Evolutionary conservation across 2,888 invertebrate species (phyloP).

Genomic region (Teleogryllus oceanicus): DNA sequence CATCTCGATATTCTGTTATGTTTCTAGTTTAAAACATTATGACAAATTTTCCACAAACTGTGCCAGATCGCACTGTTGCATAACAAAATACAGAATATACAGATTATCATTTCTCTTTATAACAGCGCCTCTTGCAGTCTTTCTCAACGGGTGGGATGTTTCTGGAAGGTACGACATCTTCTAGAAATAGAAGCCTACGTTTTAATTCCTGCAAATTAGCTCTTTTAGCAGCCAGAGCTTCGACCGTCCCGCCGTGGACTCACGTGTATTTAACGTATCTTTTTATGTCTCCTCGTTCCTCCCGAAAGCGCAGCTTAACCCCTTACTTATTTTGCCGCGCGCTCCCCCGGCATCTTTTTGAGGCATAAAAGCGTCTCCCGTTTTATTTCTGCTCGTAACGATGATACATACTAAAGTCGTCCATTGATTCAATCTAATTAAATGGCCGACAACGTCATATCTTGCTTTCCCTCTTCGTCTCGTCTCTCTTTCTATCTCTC

Average conservation of each 20-base stretch:
- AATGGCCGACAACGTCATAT: slow-evolving; percentile 29
- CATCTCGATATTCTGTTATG: too few species aligned
- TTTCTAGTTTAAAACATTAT: too few species aligned
- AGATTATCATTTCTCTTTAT: too few species aligned
- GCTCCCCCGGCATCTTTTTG: slow-evolving; percentile 11
- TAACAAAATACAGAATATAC: too few species aligned
- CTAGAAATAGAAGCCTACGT: neutral
- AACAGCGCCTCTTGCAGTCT: neutral
- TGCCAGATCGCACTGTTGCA: too few species aligned
- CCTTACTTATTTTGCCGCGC: neutral
- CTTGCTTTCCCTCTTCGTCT: slow-evolving; percentile 22
- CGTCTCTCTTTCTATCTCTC: neutral
- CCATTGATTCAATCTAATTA: slow-evolving; percentile 18
- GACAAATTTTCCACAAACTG: too few species aligned
- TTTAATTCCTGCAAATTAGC: slow-evolving; percentile 9
- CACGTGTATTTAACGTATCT: neutral
- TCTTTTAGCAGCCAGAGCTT: neutral
- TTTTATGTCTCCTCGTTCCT: neutral
- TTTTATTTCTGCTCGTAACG: slow-evolving; percentile 1
- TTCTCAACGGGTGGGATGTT: neutral
- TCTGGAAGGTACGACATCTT: neutral
- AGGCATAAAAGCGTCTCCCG: slow-evolving; percentile 18
- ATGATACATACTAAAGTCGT: slow-evolving; percentile 18
- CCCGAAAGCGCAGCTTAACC: neutral
- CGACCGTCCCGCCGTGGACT: neutral